Conservation (phyloP, 2,113 vertebrate species). For the Mustelus asterias region DNA sequence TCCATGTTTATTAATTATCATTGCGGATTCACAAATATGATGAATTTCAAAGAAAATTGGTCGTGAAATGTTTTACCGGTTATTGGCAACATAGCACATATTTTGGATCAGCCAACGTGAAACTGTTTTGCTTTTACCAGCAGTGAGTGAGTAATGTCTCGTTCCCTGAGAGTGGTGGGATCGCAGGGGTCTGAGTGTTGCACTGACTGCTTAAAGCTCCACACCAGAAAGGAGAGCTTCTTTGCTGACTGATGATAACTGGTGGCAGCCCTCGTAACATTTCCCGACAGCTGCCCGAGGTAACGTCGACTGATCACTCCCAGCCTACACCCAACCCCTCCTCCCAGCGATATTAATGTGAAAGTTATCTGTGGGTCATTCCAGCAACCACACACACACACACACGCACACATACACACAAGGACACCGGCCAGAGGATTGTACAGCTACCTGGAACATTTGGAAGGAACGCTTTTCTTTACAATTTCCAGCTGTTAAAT, state of each 20-base stretch:
- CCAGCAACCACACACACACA: constrained; percentile 2
- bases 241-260: constrained; percentile 24
- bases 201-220: background rate
- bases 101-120: background rate
- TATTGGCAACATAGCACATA: background rate
- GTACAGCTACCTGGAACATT: background rate
- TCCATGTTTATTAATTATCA: background rate
- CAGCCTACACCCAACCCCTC: constrained; percentile 28
- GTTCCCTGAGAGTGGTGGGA: background rate
- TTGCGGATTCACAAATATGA: background rate
- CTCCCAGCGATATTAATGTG: constrained; percentile 13
- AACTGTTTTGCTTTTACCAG: background rate
- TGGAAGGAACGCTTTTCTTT: background rate
- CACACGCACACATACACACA: background rate
- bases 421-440: constrained; percentile 17
- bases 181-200: background rate
- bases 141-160: background rate
- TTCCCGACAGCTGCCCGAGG: constrained; percentile 9
- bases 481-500: background rate
- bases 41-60: background rate
- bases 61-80: background rate
- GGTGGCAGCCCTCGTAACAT: background rate
- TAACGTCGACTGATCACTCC: constrained; percentile 14
- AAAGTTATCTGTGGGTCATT: constrained; percentile 1
- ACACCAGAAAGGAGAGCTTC: background rate